phyloP scores from a whole-genome alignment of 2,888 invertebrate genomes.

The Thera britannica region DNA sequence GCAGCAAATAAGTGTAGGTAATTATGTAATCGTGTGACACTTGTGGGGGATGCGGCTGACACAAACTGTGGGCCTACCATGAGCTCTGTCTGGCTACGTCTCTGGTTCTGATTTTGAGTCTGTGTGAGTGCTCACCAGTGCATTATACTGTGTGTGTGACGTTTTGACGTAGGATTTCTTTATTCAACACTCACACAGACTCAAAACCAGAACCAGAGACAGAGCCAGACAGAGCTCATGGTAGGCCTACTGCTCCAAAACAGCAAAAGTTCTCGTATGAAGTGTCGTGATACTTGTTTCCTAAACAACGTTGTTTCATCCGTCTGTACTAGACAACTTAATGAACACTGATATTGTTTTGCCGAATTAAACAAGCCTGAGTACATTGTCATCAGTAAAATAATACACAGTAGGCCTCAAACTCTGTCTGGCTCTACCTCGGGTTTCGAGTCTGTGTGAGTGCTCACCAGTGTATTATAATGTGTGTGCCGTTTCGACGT shows the following conservation, averaged over 20 bases:
- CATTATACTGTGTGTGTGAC: too few species aligned
- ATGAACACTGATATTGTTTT: neutral
- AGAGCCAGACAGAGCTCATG: too few species aligned
- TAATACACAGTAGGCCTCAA: neutral
- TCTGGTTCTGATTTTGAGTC: too few species aligned
- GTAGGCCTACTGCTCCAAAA: neutral
- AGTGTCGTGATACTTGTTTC: conserved; percentile 6
- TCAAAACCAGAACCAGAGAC: too few species aligned
- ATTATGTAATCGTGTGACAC: neutral
- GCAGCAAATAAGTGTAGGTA: neutral
- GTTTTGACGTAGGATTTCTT: too few species aligned
- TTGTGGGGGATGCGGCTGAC: conserved; percentile 10
- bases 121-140: too few species aligned
- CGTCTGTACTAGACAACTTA: neutral
- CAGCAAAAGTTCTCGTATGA: conserved; percentile 1
- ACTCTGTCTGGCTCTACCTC: too few species aligned
- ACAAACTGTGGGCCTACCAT: neutral
- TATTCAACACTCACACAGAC: too few species aligned
- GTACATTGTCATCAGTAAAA: neutral
- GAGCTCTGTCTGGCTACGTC: too few species aligned
- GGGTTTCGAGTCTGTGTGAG: too few species aligned
- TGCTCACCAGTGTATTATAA: too few species aligned
- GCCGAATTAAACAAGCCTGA: neutral
- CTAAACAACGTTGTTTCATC: conserved; percentile 4
- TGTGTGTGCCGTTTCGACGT: too few species aligned